Evolutionary conservation across 2,888 invertebrate genomes (phyloP), one percentile per base, ranked within the genome.

Genomic region (Rhagophthalmus giganteus): DNA sequence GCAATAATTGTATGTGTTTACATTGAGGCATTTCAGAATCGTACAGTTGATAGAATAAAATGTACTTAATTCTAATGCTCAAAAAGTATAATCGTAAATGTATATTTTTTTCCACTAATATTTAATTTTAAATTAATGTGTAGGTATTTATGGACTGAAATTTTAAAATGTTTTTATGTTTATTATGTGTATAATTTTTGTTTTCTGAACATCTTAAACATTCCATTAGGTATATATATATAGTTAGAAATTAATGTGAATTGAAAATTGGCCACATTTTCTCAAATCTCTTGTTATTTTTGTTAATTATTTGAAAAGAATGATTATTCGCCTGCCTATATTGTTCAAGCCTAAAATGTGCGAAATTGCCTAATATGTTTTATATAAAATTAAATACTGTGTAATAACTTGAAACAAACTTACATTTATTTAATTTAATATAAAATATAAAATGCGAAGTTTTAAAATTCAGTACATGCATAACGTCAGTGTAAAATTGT

Each of bases 401-500:
- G 16, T 16, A 30, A 30, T 9, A 13, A 32, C 8, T 14, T 9
- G 12, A 16, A 34, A 6, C 20, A 16, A 15, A 15, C 16, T 34
- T 37, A 27, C 14, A 16, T 25, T 31, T 20, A 27, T 32, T 40
- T 27, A 32, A 37, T 33, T 46, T 41, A 24, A 28, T 47, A 26
- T 47, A 42, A 31, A 34, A 38, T 31, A 38, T 31, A n/a, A n/a
- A n/a, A n/a, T n/a, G 20, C 27, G 34, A 35, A 14, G 27, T 42
- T 53, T 47, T 26, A 38, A 52, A 63, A 66, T 65, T 69, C 63
- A 60, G 58, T 59, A 60, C 67, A 70, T 49, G 54, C 54, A 48
- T 49, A 49, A 48, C 66, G 69, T 73, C 70, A 72, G 70, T 74
- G 73, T 74, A 74, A 72, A 74, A 70, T 74, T 74, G 74, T 74